Percentiles rank a stretch among this genome's conserved stretches.
phyloP scores from a whole-genome alignment of 2,113 vertebrate genomes.

The Syngnathus scovelli region DNA sequence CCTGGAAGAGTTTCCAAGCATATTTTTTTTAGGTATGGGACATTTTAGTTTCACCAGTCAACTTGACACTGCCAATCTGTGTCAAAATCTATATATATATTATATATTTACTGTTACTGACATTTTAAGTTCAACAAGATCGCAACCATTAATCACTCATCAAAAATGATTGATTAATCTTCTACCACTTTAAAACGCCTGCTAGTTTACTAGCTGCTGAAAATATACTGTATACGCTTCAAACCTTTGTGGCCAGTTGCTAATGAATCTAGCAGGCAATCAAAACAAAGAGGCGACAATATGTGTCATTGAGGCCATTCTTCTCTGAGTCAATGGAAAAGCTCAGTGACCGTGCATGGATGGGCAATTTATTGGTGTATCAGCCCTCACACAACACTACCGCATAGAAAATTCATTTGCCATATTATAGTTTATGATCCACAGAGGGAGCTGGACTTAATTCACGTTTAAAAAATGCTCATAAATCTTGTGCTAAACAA shows the following conservation, averaged over 20 bases:
- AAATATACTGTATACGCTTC: background rate
- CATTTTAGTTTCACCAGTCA: no score
- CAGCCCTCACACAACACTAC: background rate
- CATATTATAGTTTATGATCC: background rate
- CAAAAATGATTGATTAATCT: no score
- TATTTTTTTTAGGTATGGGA: no score
- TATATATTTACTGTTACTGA: no score
- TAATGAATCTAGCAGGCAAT: constrained; percentile 32
- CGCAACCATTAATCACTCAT: no score
- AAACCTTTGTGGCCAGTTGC: constrained; percentile 26
- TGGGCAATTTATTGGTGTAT: background rate
- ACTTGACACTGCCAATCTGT: no score
- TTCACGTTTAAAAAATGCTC: constrained; percentile 8
- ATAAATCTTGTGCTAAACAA: constrained; percentile 15
- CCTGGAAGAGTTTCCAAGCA: no score
- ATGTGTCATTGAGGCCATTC: constrained; percentile 14
- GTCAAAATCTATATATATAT: no score
- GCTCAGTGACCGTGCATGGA: constrained; percentile 1
- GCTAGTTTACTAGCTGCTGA: no score
- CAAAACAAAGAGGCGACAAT: background rate
- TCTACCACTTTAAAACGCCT: no score
- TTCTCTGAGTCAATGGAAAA: background rate
- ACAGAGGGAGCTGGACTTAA: background rate
- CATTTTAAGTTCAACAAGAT: no score
- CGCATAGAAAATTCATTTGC: background rate